Base-by-base conservation (phyloP, 2,888 invertebrate genomes). In the Eucriotettix oculatus region DNA sequence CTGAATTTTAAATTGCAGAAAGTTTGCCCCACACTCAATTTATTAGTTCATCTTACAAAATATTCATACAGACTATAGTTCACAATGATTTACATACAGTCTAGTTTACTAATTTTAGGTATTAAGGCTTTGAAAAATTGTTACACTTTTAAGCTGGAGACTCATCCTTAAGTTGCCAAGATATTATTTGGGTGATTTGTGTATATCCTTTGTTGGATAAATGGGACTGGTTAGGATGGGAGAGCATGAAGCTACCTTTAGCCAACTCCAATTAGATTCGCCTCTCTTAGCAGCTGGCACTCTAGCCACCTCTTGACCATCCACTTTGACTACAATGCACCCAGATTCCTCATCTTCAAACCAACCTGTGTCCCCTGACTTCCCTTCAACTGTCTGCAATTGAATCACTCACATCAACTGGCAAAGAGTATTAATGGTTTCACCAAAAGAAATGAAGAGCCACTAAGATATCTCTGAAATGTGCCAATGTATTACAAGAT, bases 191-290 rank as follows among this genome's bases (percentile, higher is more conserved):
- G 48, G 5, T 14, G 14, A 12, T 14, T 48, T 48, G 48, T 48
- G 48, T 48, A n/a, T 14, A 48, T 12, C 48, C 48, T 48, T 12
- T 14, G 2, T 3, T 48, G n/a, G 48, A 9, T 14, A 48, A 48
- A 48, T 48, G 48, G 14, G 3, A 14, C 48, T 48, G 48, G 48
- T 12, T 3, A 48, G 48, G 48, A 16, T 16, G n/a, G 29, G 16
- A 16, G 54, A 29, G 16, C 29, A 16, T 42, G 52, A 57, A 58
- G 54, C 62, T 62, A 83, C 83, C 83, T 83, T 83, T 73, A 83
- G 75, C 83, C 83, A 83, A 74, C 79, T 79, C 83, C 83, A 83
- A 76, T 82, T 79, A 70, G 76, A 60, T 59, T 59, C 74, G 72
- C 79, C 78, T 73, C 78, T 79, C 75, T 79, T 79, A 70, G 78